Evolutionary conservation across 2,888 invertebrate genomes (phyloP), one percentile per base, ranked within the genome.

Genomic region (Drosophila peninsularis): DNA sequence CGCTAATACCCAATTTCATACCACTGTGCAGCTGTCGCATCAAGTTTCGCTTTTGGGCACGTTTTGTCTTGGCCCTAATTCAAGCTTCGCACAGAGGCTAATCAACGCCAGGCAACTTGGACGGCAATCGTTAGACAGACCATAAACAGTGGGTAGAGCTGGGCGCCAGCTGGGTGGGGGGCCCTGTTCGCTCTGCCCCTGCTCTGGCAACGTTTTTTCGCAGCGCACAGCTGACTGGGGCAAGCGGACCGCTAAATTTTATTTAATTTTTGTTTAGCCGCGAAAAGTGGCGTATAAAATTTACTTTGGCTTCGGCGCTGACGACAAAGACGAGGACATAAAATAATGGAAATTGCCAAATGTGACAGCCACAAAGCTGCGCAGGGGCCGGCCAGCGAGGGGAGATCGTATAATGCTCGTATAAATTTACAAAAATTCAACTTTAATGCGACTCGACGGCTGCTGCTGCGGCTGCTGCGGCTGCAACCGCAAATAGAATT

Each of bases 311-410:
- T 82, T 85, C 80, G 77, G 63, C 36, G 61, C 42, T 44, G 74
- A 55, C 61, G 70, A 69, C 62, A 64, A 74, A 70, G 74, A 64
- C 70, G 78, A 74, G 82, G 83, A 88, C 84, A 87, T 84, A 75
- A 89, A 84, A 84, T 84, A 85, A 84, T 89, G 85, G 88, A 87
- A 89, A 84, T 87, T 84, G 89, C 89, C 84, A 89, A 87, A 89
- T 89, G 88, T 89, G 83, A 87, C 89, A 84, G 85, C 76, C 85
- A 89, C 85, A 87, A 89, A 89, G 88, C 81, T 71, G 65, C 56
- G 82, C 79, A 57, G 75, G 77, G 73, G 61, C 44, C 47, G 50
- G 45, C 47, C 32, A 66, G 55, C 84, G 62, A 62, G 69, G 68
- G 72, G 19, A 5, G 52, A 83, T 88, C 87, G 89, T 78, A 83